Evolutionary conservation across 2,797 vertebrate genomes (phyloP).

Genomic region (Trematomus bernacchii): DNA sequence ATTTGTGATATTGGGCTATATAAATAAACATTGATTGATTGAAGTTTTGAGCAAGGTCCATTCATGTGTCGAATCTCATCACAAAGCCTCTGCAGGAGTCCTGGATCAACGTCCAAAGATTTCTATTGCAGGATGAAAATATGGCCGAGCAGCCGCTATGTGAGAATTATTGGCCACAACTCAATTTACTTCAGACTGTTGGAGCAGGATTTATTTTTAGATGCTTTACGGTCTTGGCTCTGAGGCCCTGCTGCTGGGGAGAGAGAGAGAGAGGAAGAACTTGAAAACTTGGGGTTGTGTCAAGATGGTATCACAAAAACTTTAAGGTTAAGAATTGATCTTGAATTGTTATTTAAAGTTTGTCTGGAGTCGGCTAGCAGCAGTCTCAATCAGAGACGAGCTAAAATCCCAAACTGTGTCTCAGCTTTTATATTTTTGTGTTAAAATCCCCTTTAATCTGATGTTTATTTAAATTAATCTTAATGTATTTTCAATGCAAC

Average conservation of each 20-base stretch:
- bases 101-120: conserved; percentile 40
- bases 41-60: conserved; percentile 4
- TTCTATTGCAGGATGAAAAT: conserved; percentile 58
- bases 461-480: too few species aligned
- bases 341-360: too few species aligned
- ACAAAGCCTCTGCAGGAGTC: conserved; percentile 36
- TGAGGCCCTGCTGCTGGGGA: conserved; percentile 7
- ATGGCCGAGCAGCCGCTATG: conserved; percentile 49
- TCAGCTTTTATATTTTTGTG: too few species aligned
- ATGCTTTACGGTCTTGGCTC: conserved; percentile 56
- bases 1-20: too few species aligned
- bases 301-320: too few species aligned
- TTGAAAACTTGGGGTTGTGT: not conserved
- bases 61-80: conserved; percentile 30
- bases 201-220: conserved; percentile 53
- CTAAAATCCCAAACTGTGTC: too few species aligned
- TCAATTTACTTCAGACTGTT: conserved; percentile 51
- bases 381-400: not conserved
- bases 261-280: not conserved
- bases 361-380: too few species aligned
- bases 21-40: too few species aligned
- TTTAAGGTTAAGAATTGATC: too few species aligned
- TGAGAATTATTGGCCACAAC: conserved; percentile 45
- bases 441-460: too few species aligned
- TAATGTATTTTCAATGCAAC: too few species aligned